Evolutionary conservation across 2,888 invertebrate genomes (phyloP), one percentile per base, ranked within the genome.

Genomic region (Amaurobius ferox): DNA sequence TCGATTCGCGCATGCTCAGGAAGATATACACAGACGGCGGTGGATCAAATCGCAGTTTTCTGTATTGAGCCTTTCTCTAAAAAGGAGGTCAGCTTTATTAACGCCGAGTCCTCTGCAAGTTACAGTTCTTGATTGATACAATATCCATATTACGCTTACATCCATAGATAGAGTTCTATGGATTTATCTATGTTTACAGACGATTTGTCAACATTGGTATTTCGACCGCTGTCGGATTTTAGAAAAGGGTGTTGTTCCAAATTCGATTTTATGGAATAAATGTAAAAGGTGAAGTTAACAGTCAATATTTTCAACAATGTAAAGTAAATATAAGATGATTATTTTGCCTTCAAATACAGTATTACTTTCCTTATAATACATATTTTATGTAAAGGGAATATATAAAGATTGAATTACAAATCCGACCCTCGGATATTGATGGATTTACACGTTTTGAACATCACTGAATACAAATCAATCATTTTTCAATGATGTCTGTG

Each of bases 11-110:
- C 74, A 68, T 68, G 81, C 76, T 70, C 70, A 29, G 1, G 16
- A 1, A 30, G n/a, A 5, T 30, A 40, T 19, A n/a, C 39, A 44
- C 67, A 55, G 35, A 74, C 73, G 61, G 30, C 68, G 81, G 70
- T 76, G 64, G 81, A 81, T 81, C 70, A 68, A 64, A 64, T 72
- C 71, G 79, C 35, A 79, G 72, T 72, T 72, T 72, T n/a, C n/a
- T 72, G 35, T 71, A 71, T 79, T 64, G 62, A 79, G 71, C 32
- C 71, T 71, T 79, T 79, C 71, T 64, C 39, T 70, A 32, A 72
- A 79, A 79, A 64, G 62, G 76, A 76, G 70, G 76, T 81, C 80
- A 81, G 74, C 74, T 19, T 48, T 48, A 77, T 62, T 62, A 62
- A 79, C 61, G 62, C 30, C 23, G 40, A 19, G 68, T n/a, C n/a